Base-by-base conservation (phyloP, 2,888 invertebrate genomes). In the Spisula solida region DNA sequence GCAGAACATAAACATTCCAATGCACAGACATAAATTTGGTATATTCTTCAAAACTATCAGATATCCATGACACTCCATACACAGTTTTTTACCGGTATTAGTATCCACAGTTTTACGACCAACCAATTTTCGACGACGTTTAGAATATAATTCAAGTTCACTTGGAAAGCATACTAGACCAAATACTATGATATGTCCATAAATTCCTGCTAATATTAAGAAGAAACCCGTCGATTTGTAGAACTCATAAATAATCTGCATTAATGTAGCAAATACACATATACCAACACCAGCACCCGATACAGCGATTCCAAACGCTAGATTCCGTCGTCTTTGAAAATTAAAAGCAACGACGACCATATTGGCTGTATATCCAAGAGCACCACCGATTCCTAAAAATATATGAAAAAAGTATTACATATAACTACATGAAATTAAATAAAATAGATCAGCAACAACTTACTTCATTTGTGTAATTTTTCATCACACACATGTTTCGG, bases 321-420 rank as follows among this genome's bases (percentile, higher is more conserved):
- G 12, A 16, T 82, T 82, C n/a, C 82, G 31, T 47, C 82, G 60
- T 47, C 25, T 82, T 41, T 56, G 60, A 56, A 82, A 82, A 34
- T 82, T 47, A 20, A 66, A 66, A 5, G 66, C 82, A n/a, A 82
- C 47, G 18, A 82, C 66, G 34, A 82, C 66, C 66, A 82, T 82
- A 6, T 66, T 82, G 0, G 82, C 60, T 25, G 82, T 82, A 16
- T 56, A 82, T 10, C 82, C 82, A 4, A 82, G n/a, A n/a, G 82
- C 66, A 47, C 82, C 82, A 34, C 82, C 82, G 0, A 82, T 41
- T 14, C 82, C 82, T 82, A 20, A 2, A 47, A 60, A 82, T 34
- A 34, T 0, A 75, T 18, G 12, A 4, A 75, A 1, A 10, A 31
- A 2, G 41, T 56, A 56, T n/a, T 4, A n/a, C 16, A n/a, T n/a